Conservation (phyloP, 2,888 invertebrate species). For the Epicampocera succincta region DNA sequence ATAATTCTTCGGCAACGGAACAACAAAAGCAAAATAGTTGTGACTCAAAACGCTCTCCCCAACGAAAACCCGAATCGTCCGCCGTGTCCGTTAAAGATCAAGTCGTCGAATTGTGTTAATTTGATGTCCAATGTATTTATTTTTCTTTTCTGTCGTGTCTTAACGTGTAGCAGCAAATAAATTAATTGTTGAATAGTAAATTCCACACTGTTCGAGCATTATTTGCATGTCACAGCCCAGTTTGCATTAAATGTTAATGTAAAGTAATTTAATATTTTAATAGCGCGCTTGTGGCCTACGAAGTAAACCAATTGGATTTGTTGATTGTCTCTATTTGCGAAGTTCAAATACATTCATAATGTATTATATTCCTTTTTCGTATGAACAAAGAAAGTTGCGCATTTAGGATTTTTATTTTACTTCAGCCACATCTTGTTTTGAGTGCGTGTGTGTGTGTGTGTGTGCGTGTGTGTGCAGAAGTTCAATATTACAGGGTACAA, state of each 20-base stretch:
- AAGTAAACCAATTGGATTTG: no score
- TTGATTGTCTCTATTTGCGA: no score
- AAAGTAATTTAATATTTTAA: no score
- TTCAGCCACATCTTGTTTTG: background rate
- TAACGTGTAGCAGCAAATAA: no score
- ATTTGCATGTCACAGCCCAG: no score
- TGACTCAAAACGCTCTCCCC: background rate
- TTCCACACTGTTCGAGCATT: no score
- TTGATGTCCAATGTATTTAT: no score
- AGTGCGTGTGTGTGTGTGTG: background rate
- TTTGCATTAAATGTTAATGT: no score
- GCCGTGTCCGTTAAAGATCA: background rate
- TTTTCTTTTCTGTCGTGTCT: no score
- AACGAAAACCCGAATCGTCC: background rate
- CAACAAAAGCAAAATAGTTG: background rate
- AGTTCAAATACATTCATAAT: background rate
- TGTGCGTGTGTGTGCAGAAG: background rate
- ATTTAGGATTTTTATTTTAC: background rate
- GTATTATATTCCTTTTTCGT: background rate
- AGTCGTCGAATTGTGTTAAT: background rate
- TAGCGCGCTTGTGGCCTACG: no score
- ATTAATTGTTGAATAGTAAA: no score
- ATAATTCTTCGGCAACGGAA: background rate
- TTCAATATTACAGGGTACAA: conserved; percentile 24
- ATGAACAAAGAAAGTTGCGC: background rate